These are phyloP conservation scores for Sinohyriopsis cumingii DNA, from an alignment of 2,888 invertebrate species.

Conservation along the genomic window DNA sequence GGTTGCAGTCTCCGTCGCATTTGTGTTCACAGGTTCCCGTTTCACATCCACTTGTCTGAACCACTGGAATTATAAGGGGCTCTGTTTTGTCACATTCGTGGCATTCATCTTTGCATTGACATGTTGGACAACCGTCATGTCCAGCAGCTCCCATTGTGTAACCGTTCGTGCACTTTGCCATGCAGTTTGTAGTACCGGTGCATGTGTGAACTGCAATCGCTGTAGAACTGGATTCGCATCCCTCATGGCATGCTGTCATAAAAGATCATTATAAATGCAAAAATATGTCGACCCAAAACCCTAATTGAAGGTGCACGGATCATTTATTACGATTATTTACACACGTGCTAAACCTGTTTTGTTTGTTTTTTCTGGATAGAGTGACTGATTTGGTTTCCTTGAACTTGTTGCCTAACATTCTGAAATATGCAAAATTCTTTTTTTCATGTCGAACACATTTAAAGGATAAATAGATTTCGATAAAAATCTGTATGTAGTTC, in stretches of 20 bases:
- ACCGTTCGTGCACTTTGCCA: slow-evolving; percentile 39
- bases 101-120: slow-evolving; percentile 28
- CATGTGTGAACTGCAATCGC: slow-evolving; percentile 30
- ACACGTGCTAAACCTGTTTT: background rate
- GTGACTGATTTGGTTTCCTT: too few relatives aligned
- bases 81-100: slow-evolving; percentile 30
- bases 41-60: slow-evolving; percentile 27
- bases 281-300: too few relatives aligned
- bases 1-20: slow-evolving; percentile 21
- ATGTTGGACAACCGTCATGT: slow-evolving; percentile 39
- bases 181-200: slow-evolving; percentile 34
- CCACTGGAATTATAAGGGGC: slow-evolving; percentile 27
- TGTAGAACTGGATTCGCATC: slow-evolving; percentile 19
- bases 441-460: too few relatives aligned
- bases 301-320: too few relatives aligned
- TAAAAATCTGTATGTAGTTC: too few relatives aligned
- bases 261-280: background rate
- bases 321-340: too few relatives aligned
- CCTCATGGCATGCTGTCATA: slow-evolving; percentile 22
- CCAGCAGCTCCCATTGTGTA: slow-evolving; percentile 28
- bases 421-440: too few relatives aligned
- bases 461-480: too few relatives aligned
- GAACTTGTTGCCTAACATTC: too few relatives aligned
- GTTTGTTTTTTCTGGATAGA: slow-evolving; percentile 11
- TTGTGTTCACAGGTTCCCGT: slow-evolving; percentile 14